These are phyloP conservation scores for Callopanchax toddi DNA, from an alignment of 2,113 vertebrate species.

Conservation along the genomic window DNA sequence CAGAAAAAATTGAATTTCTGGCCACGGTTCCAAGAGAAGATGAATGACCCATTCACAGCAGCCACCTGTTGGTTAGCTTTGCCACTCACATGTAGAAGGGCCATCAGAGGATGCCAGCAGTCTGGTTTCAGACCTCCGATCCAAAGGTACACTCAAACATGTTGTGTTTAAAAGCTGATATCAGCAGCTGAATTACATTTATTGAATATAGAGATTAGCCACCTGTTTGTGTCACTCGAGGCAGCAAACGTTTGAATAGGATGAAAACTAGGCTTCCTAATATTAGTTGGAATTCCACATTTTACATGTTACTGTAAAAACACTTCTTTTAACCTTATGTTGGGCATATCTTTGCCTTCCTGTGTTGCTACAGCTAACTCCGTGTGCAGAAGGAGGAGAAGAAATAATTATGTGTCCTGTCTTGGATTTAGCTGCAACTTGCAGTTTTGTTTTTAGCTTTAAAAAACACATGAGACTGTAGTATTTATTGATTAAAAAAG, in stretches of 20 bases:
- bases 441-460: too few species aligned
- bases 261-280: background rate
- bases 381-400: too few species aligned
- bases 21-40: background rate
- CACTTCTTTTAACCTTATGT: too few species aligned
- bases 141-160: background rate
- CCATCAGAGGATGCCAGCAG: background rate
- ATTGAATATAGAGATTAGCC: background rate
- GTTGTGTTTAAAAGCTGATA: background rate
- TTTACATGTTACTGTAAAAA: too few species aligned
- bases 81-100: background rate
- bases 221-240: background rate
- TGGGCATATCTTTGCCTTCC: too few species aligned
- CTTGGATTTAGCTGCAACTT: too few species aligned
- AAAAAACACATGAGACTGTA: too few species aligned
- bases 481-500: too few species aligned
- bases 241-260: background rate
- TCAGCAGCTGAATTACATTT: background rate
- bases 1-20: background rate
- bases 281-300: background rate
- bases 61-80: constrained; percentile 23
- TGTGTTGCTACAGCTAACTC: too few species aligned
- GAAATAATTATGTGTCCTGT: too few species aligned
- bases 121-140: background rate
- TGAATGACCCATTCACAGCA: background rate